These are phyloP conservation scores for Pachymerium ferrugineum DNA, from an alignment of 2,888 invertebrate genomes.

Conservation along the genomic window DNA sequence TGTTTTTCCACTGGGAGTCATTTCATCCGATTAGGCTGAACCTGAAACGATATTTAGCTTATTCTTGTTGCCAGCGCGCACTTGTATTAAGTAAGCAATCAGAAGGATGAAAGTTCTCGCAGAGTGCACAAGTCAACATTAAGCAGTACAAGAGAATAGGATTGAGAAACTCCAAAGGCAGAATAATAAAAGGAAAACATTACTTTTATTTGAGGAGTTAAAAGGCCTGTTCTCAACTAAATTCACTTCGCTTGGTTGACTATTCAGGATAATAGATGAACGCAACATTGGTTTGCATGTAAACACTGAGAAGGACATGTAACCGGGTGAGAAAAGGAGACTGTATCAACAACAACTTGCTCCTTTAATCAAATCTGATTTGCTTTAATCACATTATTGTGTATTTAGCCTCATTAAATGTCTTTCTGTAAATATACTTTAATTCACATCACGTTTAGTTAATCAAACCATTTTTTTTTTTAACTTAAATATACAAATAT, in stretches of 20 bases:
- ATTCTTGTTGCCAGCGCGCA: neutral
- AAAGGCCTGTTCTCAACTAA: neutral
- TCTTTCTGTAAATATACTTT: too few relatives aligned
- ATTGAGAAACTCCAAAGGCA: conserved; percentile 8
- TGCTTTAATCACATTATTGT: too few relatives aligned
- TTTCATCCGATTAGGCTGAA: conserved; percentile 3
- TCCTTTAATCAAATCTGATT: neutral
- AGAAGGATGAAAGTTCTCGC: conserved; percentile 6
- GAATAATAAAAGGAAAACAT: conserved; percentile 3
- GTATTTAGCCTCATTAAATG: too few relatives aligned
- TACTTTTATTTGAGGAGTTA: conserved; percentile 9
- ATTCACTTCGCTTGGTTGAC: neutral
- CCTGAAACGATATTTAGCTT: conserved; percentile 13
- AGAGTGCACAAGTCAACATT: conserved; percentile 13
- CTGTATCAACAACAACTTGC: neutral
- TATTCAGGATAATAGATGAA: neutral
- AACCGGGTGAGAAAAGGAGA: neutral
- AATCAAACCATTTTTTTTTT: too few relatives aligned
- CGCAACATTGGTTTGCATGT: neutral
- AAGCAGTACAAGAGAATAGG: neutral
- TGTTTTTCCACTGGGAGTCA: neutral
- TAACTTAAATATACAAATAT: too few relatives aligned
- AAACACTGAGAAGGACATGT: neutral
- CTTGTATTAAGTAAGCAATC: conserved; percentile 13
- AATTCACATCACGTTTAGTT: too few relatives aligned